Evolutionary conservation across 2,113 vertebrate genomes (phyloP).

Genomic region (Lycaon pictus): DNA sequence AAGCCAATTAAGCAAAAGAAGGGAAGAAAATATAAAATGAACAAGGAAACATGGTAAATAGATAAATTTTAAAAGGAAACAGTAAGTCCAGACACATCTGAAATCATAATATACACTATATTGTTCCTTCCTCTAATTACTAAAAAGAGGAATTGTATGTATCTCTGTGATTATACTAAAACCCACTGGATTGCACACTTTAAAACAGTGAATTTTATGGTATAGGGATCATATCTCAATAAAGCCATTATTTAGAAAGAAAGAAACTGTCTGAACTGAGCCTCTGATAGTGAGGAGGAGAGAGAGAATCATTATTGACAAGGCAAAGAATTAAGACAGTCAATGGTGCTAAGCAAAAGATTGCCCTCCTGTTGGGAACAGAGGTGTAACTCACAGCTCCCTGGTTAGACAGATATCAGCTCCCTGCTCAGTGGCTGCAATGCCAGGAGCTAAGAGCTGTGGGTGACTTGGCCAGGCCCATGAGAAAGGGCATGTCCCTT

Average conservation of each 20-base stretch:
- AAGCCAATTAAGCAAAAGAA: background rate
- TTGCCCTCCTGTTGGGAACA: fast-evolving
- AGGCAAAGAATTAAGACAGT: background rate
- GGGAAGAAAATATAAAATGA: background rate
- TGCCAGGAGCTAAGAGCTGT: too few species aligned
- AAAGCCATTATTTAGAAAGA: background rate
- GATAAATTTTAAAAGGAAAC: background rate
- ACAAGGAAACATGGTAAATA: background rate
- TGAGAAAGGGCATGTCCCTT: background rate
- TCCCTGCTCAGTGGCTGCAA: fast-evolving
- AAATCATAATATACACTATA: background rate
- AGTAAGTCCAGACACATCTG: background rate
- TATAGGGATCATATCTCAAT: background rate
- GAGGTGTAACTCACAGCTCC: fast-evolving
- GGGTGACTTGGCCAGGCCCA: too few species aligned
- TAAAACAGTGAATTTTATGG: background rate
- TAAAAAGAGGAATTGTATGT: background rate
- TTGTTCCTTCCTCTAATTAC: background rate
- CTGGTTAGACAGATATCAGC: background rate
- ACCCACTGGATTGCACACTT: background rate
- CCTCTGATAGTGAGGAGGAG: background rate
- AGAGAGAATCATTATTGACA: background rate
- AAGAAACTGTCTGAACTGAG: background rate
- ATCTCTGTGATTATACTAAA: background rate
- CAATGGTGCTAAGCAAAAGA: background rate